phyloP scores from a whole-genome alignment of 1,140 invertebrate species.

The Brachionus sp. region DNA sequence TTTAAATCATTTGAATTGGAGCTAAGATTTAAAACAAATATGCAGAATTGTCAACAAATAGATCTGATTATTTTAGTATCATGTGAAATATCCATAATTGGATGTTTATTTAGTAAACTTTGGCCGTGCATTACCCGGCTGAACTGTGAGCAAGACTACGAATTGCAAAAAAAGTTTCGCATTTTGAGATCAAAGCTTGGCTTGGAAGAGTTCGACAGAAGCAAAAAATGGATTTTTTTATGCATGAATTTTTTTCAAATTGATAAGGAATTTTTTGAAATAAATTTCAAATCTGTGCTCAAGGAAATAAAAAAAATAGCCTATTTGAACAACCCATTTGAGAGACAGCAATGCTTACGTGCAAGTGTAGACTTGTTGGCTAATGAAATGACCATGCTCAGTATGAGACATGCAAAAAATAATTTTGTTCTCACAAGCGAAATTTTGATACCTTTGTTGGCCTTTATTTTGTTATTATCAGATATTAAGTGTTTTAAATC shows the following conservation, averaged over 20 bases:
- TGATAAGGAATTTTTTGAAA: not conserved
- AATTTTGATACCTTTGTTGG: too few relatives aligned
- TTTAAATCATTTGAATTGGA: constrained; percentile 6
- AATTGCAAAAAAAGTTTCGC: not conserved
- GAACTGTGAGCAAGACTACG: not conserved
- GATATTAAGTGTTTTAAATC: not conserved
- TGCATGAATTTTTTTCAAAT: not conserved
- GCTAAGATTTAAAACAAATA: not conserved
- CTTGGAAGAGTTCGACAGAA: not conserved
- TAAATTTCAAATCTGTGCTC: constrained; percentile 18
- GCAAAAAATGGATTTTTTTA: not conserved
- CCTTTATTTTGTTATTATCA: not conserved
- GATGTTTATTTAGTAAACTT: not conserved
- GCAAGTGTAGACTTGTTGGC: not conserved
- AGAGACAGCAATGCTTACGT: not conserved
- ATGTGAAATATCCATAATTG: not conserved
- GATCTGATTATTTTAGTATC: not conserved
- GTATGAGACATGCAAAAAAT: not conserved
- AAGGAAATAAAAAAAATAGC: constrained; percentile 18
- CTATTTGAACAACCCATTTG: constrained; percentile 19
- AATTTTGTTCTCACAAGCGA: not conserved
- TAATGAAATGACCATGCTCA: constrained; percentile 12
- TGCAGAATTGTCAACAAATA: not conserved
- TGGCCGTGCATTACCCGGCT: constrained; percentile 1
- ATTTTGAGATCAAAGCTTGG: not conserved